phyloP scores from a whole-genome alignment of 1,140 invertebrate species.

The Drosophila simulans region DNA sequence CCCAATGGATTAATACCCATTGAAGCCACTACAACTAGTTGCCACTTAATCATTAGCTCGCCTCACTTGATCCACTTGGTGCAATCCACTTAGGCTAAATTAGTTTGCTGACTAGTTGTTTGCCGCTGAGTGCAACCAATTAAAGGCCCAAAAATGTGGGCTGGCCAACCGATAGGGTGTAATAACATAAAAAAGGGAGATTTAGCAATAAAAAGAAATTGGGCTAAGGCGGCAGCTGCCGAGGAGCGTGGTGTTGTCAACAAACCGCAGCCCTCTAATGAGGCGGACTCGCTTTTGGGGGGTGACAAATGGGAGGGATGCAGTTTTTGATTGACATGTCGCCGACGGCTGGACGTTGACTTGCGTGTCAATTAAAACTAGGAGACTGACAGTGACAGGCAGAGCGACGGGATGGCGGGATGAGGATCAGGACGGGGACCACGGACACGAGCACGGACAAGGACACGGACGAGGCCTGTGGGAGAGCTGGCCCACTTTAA shows the following conservation, averaged over 20 bases:
- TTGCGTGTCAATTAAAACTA: slow-evolving; percentile 83
- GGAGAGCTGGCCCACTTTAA: slow-evolving; percentile 72
- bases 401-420: background rate
- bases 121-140: slow-evolving; percentile 41
- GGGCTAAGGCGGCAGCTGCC: slow-evolving; percentile 51
- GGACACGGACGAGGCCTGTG: slow-evolving; percentile 18
- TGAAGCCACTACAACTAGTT: background rate
- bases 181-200: slow-evolving; percentile 13
- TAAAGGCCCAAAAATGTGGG: slow-evolving; percentile 34
- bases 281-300: slow-evolving; percentile 29
- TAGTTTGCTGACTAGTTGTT: slow-evolving; percentile 33
- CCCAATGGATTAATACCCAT: background rate
- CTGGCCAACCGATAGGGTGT: slow-evolving; percentile 23
- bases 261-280: slow-evolving; percentile 72
- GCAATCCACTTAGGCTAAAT: slow-evolving; percentile 42
- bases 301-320: slow-evolving; percentile 32
- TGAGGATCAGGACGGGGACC: background rate
- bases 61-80: slow-evolving; percentile 33
- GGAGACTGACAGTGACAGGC: slow-evolving; percentile 55
- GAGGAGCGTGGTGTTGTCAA: slow-evolving; percentile 47
- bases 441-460: background rate
- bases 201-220: slow-evolving; percentile 38
- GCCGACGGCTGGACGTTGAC: slow-evolving; percentile 78
- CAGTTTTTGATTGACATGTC: slow-evolving; percentile 80
- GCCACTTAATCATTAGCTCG: slow-evolving; percentile 22